Percentiles rank a stretch among this genome's conserved stretches.
phyloP scores from a whole-genome alignment of 2,113 vertebrate species.

The Callipepla squamata region DNA sequence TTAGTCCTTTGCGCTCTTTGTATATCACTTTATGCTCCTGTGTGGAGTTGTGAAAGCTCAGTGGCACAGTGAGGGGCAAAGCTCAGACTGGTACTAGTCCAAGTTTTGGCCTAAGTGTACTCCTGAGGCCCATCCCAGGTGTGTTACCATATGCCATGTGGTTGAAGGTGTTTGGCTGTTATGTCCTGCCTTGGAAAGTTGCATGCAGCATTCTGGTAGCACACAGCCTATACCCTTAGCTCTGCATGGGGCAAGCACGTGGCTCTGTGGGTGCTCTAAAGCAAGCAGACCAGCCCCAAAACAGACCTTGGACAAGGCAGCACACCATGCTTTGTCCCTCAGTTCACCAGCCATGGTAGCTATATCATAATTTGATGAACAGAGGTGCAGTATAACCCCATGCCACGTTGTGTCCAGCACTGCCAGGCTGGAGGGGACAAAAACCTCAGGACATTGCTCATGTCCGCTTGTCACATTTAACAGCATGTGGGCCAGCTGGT shows the following conservation, averaged over 20 bases:
- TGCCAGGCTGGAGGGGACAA: background rate
- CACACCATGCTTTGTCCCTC: background rate
- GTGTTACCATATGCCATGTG: background rate
- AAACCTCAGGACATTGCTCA: background rate
- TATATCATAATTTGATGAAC: background rate
- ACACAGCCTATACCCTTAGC: background rate
- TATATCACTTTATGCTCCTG: background rate
- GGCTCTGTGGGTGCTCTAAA: background rate
- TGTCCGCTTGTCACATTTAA: background rate
- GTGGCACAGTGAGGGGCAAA: background rate
- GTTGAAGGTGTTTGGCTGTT: background rate
- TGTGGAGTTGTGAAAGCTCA: background rate
- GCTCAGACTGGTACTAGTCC: background rate
- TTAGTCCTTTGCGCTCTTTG: background rate
- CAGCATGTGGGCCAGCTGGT: slow-evolving; percentile 1
- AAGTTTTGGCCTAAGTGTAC: background rate
- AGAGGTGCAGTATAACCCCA: background rate
- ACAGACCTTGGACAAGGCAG: background rate
- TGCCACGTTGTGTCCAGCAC: background rate
- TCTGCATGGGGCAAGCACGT: background rate
- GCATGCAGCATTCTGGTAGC: background rate
- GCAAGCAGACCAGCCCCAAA: background rate
- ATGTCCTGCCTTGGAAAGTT: background rate
- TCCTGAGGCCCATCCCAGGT: background rate
- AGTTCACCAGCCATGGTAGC: background rate